Evolutionary conservation across 2,797 vertebrate genomes (phyloP).

Genomic region (Vipera latastei): DNA sequence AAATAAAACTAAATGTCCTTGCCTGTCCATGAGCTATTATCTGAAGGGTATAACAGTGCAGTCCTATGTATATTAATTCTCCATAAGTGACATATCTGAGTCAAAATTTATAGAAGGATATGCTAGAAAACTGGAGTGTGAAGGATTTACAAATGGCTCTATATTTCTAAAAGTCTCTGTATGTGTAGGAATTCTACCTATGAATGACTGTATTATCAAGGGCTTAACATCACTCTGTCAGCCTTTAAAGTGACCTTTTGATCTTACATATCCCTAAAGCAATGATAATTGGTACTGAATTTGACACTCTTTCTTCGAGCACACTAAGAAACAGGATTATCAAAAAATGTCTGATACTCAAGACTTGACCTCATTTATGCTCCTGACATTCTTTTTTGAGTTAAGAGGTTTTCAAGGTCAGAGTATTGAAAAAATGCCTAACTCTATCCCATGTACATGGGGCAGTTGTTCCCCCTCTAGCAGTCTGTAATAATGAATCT

Average conservation of each 20-base stretch:
- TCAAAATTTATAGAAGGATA: background rate
- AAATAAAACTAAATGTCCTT: background rate
- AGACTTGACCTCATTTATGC: slow-evolving; percentile 12
- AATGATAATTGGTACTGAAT: slow-evolving; percentile 22
- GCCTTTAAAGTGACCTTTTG: background rate
- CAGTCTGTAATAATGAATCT: background rate
- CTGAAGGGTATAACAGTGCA: background rate
- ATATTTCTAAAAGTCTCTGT: background rate
- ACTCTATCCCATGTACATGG: rapidly evolving
- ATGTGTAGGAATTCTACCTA: slow-evolving; percentile 6
- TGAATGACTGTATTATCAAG: background rate
- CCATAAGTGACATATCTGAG: background rate
- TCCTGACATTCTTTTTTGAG: slow-evolving; percentile 26
- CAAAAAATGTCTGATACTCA: background rate
- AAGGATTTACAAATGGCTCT: background rate
- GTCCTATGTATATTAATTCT: background rate
- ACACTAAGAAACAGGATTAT: background rate
- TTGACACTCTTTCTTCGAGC: slow-evolving; percentile 20
- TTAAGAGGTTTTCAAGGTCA: slow-evolving; percentile 54
- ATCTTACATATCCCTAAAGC: background rate
- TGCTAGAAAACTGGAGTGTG: background rate
- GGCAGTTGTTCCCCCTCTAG: background rate
- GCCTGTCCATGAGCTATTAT: background rate
- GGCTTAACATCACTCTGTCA: background rate
- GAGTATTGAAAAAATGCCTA: slow-evolving; percentile 37